Evolutionary conservation across 2,888 invertebrate genomes (phyloP).

Genomic region (Pseudococcus longispinus): DNA sequence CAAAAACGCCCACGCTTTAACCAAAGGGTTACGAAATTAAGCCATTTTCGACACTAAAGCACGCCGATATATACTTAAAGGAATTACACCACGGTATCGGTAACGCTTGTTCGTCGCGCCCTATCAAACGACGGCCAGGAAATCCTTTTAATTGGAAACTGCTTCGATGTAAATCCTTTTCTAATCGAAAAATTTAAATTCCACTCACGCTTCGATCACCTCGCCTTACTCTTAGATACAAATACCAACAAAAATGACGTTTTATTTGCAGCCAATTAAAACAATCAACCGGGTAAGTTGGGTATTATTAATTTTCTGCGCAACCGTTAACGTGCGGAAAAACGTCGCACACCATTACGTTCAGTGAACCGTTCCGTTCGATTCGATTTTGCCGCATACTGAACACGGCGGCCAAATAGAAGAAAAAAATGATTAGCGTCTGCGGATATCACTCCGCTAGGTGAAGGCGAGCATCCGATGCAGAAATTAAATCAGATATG

Average conservation of each 20-base stretch:
- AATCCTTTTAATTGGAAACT: conserved; percentile 16
- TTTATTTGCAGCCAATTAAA: neutral
- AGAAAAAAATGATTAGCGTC: neutral
- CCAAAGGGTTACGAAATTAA: conserved; percentile 6
- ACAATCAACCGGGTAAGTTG: neutral
- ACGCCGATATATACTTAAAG: neutral
- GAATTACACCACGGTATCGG: neutral
- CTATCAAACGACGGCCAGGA: neutral
- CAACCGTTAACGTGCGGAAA: neutral
- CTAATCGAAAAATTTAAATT: neutral
- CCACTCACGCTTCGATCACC: neutral
- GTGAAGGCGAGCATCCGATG: neutral
- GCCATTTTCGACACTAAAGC: neutral
- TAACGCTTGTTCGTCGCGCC: neutral
- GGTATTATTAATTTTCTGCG: neutral
- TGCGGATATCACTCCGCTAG: conserved; percentile 19
- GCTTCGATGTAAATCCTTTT: neutral
- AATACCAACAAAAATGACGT: neutral
- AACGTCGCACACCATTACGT: neutral
- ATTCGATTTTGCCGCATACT: neutral
- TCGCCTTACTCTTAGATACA: neutral
- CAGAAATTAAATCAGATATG: conserved; percentile 22
- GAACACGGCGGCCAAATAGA: neutral
- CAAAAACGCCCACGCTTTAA: neutral
- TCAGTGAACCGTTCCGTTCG: neutral